Base-by-base conservation (phyloP, 2,888 invertebrate species). In the Plagodis dolabraria region DNA sequence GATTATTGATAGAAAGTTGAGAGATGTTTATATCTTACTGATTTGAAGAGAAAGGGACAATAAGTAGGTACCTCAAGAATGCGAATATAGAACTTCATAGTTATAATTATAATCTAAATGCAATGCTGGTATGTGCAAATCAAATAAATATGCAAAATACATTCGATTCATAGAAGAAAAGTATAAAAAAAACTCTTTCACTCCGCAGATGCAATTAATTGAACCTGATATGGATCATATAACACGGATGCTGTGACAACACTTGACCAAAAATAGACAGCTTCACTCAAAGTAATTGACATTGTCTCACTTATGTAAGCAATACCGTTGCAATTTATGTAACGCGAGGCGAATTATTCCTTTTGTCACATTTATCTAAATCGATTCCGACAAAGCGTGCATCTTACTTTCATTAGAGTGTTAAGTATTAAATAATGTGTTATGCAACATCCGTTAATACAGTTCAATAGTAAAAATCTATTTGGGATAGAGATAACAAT, bases 1-100 rank as follows among this genome's bases (percentile, higher is more conserved):
- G 85, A 86, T 87, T 87, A 83, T 79, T 74, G 76, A 77, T 89
- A 90, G 91, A 91, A 92, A 92, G 91, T 82, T 69, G 80, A 84
- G 40, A 80, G 77, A 74, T 80, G 80, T 76, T 36, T 79, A 77
- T 75, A 71, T 77, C 68, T 70, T 76, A 77, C 76, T 65, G 80
- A 80, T 76, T 77, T 74, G 75, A 83, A 86, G 89, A 89, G 90
- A 90, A 89, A 89, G 90, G 89, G 80, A 82, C 77, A 75, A 58
- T 47, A 2, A 59, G 65, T 66, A 73, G 68, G 65, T 66, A 73
- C 68, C 67, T 70, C 65, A 68, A 67, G 72, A 70, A 73, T 56
- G 66, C 48, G 62, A 65, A 53, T 58, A 68, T 69, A 66, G 65
- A 66, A 63, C 64, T 65, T 8, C 9, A 12, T 40, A 48, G 45